phyloP scores from a whole-genome alignment of 2,888 invertebrate species.

The Drosophila tanythrix region DNA sequence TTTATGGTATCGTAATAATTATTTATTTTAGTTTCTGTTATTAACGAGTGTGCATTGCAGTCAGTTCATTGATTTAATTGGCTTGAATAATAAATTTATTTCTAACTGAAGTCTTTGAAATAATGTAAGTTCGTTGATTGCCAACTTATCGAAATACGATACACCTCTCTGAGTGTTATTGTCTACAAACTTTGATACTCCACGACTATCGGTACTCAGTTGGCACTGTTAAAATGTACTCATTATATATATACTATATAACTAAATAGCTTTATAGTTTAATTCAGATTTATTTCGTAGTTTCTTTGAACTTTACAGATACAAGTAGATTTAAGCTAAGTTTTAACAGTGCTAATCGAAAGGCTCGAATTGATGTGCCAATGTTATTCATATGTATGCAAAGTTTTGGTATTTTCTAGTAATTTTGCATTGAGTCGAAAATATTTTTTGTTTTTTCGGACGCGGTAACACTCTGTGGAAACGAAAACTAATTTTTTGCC shows the following conservation, averaged over 20 bases:
- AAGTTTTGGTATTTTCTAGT: conserved; percentile 15
- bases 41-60: not conserved
- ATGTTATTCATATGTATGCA: not conserved
- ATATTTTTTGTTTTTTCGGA: conserved; percentile 5
- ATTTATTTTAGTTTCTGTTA: not conserved
- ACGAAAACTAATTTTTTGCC: conserved; percentile 59
- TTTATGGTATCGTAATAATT: not conserved
- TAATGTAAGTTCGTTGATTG: not conserved
- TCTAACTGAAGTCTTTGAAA: not conserved
- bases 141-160: not conserved
- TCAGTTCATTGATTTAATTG: not conserved
- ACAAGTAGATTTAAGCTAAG: not conserved
- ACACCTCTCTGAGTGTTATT: not conserved
- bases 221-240: not conserved
- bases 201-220: not conserved
- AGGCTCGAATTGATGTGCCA: not conserved
- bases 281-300: not conserved
- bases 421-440: not conserved
- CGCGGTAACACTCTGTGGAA: conserved; percentile 38
- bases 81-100: not conserved
- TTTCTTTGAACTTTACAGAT: not conserved
- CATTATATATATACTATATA: too few relatives aligned
- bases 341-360: not conserved
- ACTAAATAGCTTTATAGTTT: too few relatives aligned
- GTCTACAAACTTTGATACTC: not conserved